Evolutionary conservation across 2,113 vertebrate genomes (phyloP).

Genomic region (Apodemus speciosus): DNA sequence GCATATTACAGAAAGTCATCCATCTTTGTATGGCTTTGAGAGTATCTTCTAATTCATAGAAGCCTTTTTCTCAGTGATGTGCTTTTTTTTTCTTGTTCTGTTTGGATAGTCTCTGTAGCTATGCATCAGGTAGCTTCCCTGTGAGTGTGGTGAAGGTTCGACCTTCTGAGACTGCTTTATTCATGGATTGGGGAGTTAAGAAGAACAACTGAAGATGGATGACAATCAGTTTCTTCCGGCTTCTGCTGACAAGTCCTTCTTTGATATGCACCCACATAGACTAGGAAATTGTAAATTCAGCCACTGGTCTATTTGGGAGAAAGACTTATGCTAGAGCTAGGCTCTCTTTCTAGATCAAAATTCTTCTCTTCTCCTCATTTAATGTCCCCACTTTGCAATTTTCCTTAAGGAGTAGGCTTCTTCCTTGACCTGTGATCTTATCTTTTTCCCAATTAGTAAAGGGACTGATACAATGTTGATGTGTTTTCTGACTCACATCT

Average conservation of each 20-base stretch:
- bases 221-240: neutral
- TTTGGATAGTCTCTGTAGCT: neutral
- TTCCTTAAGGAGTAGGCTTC: neutral
- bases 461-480: neutral
- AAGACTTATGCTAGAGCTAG: neutral
- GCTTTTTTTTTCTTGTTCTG: neutral
- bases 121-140: neutral
- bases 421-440: neutral
- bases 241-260: neutral
- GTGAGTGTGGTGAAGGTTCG: neutral
- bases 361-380: neutral
- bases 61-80: neutral
- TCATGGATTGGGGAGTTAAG: neutral
- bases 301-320: neutral
- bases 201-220: neutral
- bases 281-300: neutral
- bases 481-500: neutral
- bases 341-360: neutral
- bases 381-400: neutral
- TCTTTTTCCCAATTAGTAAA: constrained; percentile 21
- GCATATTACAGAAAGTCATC: neutral
- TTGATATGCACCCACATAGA: neutral
- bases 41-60: neutral
- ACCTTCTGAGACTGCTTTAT: neutral
- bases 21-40: neutral